These are phyloP conservation scores for Hirudo medicinalis DNA, from an alignment of 1,140 invertebrate genomes.

Conservation along the genomic window DNA sequence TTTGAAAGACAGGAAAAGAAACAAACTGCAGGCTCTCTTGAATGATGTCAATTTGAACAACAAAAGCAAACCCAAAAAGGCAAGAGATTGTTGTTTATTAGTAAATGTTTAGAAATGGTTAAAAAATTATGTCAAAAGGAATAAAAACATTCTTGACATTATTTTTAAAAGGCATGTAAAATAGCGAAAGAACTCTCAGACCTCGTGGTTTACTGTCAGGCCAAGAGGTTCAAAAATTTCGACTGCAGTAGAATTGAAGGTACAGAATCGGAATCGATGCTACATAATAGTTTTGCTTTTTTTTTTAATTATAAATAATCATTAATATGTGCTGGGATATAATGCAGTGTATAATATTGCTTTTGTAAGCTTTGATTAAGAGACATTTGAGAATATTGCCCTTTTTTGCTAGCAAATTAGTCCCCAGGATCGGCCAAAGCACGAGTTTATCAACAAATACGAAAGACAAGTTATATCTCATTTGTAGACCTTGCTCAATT, in stretches of 20 bases:
- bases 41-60: not conserved
- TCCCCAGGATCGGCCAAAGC: too few species aligned
- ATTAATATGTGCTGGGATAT: not conserved
- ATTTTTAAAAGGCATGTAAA: constrained; percentile 11
- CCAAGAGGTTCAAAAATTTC: constrained; percentile 22
- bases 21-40: not conserved
- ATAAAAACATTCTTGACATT: not conserved
- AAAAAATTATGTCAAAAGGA: not conserved
- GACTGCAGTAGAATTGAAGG: constrained; percentile 18
- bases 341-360: too few species aligned
- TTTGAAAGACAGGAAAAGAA: not conserved
- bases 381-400: too few species aligned
- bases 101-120: not conserved
- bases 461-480: not conserved
- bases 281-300: not conserved
- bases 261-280: not conserved
- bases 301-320: not conserved
- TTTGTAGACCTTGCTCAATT: not conserved
- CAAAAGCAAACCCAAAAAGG: not conserved
- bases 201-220: constrained; percentile 19
- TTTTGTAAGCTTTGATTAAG: too few species aligned
- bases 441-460: too few species aligned
- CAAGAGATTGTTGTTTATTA: too few species aligned
- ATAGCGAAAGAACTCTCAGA: constrained; percentile 22
- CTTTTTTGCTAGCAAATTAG: too few species aligned